These are phyloP conservation scores for Marisa cornuarietis DNA, from an alignment of 1,140 invertebrate genomes.

Conservation along the genomic window DNA sequence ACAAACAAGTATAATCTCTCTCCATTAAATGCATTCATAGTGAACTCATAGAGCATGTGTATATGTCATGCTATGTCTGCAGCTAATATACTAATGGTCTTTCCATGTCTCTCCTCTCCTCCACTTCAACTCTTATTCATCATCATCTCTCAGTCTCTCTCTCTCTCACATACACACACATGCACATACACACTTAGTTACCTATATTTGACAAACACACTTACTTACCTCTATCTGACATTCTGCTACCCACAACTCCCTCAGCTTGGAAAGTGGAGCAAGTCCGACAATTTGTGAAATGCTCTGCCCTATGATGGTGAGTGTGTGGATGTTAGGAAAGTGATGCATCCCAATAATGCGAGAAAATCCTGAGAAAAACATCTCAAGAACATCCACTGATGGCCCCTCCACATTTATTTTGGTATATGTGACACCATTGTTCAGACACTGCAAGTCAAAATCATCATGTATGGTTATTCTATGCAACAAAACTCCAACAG, in stretches of 20 bases:
- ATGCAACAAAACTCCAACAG: neutral
- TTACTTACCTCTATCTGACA: slow-evolving; percentile 57
- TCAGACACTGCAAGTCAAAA: slow-evolving; percentile 50
- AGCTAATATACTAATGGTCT: neutral
- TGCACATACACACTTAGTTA: neutral
- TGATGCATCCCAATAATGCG: slow-evolving; percentile 51
- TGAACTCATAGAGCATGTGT: neutral
- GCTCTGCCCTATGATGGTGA: slow-evolving; percentile 56
- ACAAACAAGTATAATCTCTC: slow-evolving; percentile 9
- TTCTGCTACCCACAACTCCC: slow-evolving; percentile 63
- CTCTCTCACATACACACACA: neutral
- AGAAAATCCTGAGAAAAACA: slow-evolving; percentile 63
- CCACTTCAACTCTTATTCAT: neutral
- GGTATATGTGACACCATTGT: slow-evolving; percentile 58
- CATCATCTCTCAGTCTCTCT: neutral
- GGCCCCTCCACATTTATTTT: slow-evolving; percentile 45
- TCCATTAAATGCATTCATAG: neutral
- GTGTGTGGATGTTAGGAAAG: slow-evolving; percentile 58
- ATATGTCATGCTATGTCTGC: neutral
- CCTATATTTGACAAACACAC: neutral
- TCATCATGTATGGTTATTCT: neutral
- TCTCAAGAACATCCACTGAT: slow-evolving; percentile 49
- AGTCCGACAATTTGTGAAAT: slow-evolving; percentile 52
- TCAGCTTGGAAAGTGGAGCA: slow-evolving; percentile 41
- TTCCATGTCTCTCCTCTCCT: neutral